These are phyloP conservation scores for Amyelois transitella DNA, from an alignment of 1,140 invertebrate species.

Conservation along the genomic window DNA sequence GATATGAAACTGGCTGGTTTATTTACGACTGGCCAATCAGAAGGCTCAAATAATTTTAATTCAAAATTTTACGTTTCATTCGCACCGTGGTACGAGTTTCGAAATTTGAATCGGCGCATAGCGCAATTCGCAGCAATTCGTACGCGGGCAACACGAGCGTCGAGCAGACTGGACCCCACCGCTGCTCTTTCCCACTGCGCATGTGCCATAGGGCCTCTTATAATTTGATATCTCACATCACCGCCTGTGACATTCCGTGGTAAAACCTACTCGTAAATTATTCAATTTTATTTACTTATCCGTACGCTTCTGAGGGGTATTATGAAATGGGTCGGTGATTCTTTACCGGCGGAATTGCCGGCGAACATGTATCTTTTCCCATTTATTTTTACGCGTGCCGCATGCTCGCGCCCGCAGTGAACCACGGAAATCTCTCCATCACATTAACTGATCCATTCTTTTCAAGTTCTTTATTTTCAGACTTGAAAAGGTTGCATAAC, in stretches of 20 bases:
- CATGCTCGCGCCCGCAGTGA: neutral
- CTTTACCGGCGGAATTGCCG: constrained; percentile 8
- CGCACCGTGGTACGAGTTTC: constrained; percentile 29
- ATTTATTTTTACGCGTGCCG: neutral
- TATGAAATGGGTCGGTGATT: constrained; percentile 21
- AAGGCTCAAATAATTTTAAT: constrained; percentile 9
- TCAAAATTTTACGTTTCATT: constrained; percentile 6
- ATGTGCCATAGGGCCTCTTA: constrained; percentile 56
- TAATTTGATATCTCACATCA: constrained; percentile 70
- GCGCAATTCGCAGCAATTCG: constrained; percentile 49
- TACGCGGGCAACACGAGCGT: constrained; percentile 41
- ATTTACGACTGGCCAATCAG: neutral
- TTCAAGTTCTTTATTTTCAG: neutral
- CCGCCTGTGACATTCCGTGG: constrained; percentile 58
- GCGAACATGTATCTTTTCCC: neutral
- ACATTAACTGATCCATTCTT: neutral
- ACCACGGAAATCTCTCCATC: neutral
- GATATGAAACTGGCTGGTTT: neutral
- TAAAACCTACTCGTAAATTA: constrained; percentile 59
- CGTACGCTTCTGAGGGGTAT: constrained; percentile 25
- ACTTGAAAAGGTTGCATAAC: neutral
- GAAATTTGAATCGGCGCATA: constrained; percentile 34
- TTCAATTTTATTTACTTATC: constrained; percentile 62
- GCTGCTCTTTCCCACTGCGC: constrained; percentile 32
- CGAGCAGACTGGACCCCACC: constrained; percentile 55